Conservation (phyloP, 2,113 vertebrate species). For the Grammomys dolichurus region DNA sequence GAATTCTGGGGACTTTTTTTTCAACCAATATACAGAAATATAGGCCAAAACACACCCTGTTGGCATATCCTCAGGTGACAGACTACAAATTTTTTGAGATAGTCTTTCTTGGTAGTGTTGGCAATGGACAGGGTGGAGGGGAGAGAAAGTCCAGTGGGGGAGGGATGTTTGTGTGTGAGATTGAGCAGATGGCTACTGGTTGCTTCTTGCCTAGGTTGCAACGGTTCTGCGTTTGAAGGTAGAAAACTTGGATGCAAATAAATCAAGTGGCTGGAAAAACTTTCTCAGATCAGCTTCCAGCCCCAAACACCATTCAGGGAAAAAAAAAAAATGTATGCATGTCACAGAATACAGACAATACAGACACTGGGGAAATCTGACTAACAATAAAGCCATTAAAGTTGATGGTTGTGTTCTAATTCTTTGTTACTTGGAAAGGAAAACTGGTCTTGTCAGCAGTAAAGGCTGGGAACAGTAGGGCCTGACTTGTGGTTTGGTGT, state of each 20-base stretch:
- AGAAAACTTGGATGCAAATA: not conserved
- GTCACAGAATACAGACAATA: slow-evolving; percentile 26
- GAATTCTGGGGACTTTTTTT: slow-evolving; percentile 62
- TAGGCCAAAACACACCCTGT: slow-evolving; percentile 62
- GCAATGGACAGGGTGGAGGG: not conserved
- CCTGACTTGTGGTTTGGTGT: not conserved
- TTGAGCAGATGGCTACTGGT: not conserved
- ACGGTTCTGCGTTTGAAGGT: not conserved
- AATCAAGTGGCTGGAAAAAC: not conserved
- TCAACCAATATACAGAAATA: slow-evolving; percentile 58
- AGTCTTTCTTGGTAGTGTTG: slow-evolving; percentile 31
- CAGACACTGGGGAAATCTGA: not conserved
- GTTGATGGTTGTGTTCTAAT: not conserved
- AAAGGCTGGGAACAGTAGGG: not conserved
- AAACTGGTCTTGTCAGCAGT: not conserved
- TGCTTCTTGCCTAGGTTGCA: not conserved
- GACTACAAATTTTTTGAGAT: slow-evolving; percentile 54
- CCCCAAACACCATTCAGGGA: not conserved
- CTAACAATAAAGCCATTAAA: slow-evolving; percentile 38
- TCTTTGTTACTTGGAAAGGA: not conserved
- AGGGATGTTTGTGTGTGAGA: not conserved
- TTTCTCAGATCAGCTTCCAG: slow-evolving; percentile 28
- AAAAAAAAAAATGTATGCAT: not conserved
- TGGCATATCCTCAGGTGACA: not conserved
- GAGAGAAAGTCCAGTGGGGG: not conserved